A percentile compares a stretch with the other conserved stretches of the same genome.
Conservation (phyloP, 2,888 invertebrate genomes). For the Ommatoiulus sabulosus region DNA sequence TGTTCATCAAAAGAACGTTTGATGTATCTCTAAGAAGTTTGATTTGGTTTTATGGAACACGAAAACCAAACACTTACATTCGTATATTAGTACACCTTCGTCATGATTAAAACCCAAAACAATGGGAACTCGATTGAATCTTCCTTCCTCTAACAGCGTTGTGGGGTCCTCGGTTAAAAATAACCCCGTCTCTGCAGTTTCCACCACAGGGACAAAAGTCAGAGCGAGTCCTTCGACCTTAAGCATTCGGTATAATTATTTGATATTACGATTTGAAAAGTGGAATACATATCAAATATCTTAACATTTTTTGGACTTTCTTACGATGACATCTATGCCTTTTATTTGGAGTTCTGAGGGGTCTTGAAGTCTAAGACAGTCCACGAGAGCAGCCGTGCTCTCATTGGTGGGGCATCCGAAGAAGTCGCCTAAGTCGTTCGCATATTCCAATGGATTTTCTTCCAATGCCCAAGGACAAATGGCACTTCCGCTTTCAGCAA, state of each 20-base stretch:
- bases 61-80: not conserved
- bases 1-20: not conserved
- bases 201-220: slow-evolving; percentile 52
- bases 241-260: not conserved
- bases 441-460: not conserved
- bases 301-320: too few relatives aligned
- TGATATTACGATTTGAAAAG: not conserved
- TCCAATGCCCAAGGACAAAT: not conserved
- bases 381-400: too few relatives aligned
- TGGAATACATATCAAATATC: too few relatives aligned
- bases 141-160: not conserved
- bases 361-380: too few relatives aligned
- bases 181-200: not conserved
- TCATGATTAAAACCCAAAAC: slow-evolving; percentile 54
- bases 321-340: too few relatives aligned
- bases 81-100: slow-evolving; percentile 52
- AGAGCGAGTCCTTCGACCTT: not conserved
- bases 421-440: too few relatives aligned
- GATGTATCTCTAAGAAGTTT: not conserved
- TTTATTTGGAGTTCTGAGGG: too few relatives aligned
- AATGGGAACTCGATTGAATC: slow-evolving; percentile 53
- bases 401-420: too few relatives aligned
- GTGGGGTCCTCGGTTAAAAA: slow-evolving; percentile 48
- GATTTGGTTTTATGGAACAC: not conserved
- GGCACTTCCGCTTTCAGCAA: not conserved